Base-by-base conservation (phyloP, 2,113 vertebrate genomes). In the Polyodon spathula region DNA sequence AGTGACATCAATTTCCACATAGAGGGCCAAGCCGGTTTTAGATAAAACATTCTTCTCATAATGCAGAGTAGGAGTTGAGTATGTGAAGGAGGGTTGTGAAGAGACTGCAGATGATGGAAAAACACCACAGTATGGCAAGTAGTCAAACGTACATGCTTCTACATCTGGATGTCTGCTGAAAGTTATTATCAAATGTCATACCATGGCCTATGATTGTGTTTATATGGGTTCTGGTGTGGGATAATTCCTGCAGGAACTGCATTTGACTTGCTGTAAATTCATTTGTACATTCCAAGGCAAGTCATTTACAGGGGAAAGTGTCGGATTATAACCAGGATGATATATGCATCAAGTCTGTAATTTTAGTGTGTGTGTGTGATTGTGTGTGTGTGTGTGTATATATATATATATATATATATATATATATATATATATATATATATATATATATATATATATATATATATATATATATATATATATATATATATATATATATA, bases 1-100 rank as follows among this genome's bases (percentile, higher is more conserved):
- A 42, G 75, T 84, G 76, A 82, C 76, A 63, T 80, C 71, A 81
- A 62, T 84, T 84, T 81, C 82, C 80, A 76, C 73, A 66, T 40
- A 14, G 60, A 73, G 61, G 70, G 78, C 80, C 77, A 81, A 81
- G 70, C 67, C 56, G 16, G 66, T 72, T 58, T 60, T 67, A 37
- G 50, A 56, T 41, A 50, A 73, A 70, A 64, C 69, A 54, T 72
- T 68, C 68, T 74, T 73, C 68, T 16, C 37, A 55, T n/a, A 16
- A 38, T 55, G 59, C 70, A 27, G 60, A 46, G 40, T 54, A 58
- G 59, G 70, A 70, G 1, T 27, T 64, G 54, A 4, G 59, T 27
- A 27, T 64, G 67, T 44, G 51, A 37, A 37, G 62, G 62, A 52
- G 14, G 56, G 27, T n/a, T n/a, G n/a, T 6, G 44, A 53, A 40